Conservation (phyloP, 2,113 vertebrate species). For the Ceyx melanurus region DNA sequence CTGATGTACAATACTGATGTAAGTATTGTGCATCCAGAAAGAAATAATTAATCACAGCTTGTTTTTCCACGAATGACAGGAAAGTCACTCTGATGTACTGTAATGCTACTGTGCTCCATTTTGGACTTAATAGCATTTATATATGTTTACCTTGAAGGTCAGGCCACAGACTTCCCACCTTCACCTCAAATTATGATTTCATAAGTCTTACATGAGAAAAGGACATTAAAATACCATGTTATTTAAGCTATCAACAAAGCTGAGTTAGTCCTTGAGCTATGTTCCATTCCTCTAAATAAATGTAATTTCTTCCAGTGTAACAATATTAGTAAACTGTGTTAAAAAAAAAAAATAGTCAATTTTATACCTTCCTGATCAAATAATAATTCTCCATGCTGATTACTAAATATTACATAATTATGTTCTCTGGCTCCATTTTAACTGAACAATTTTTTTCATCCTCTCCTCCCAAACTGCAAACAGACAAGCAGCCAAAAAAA, state of each 20-base stretch:
- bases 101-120: background rate
- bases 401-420: conserved; percentile 35
- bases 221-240: background rate
- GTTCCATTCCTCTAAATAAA: conserved; percentile 49
- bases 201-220: background rate
- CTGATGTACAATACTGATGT: background rate
- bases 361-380: conserved; percentile 66
- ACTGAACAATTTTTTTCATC: conserved; percentile 23
- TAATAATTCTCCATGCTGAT: conserved; percentile 48
- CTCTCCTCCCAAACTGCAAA: background rate
- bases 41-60: background rate
- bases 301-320: conserved; percentile 36
- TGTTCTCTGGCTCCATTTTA: conserved; percentile 45
- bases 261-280: conserved; percentile 4
- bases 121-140: background rate
- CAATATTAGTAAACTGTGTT: conserved; percentile 40
- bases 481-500: background rate
- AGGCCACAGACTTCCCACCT: background rate
- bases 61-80: background rate
- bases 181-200: background rate
- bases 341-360: background rate
- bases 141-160: background rate
- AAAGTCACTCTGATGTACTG: background rate
- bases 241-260: background rate
- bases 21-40: background rate